Percentiles rank a stretch among this genome's conserved stretches.
Conservation (phyloP, 2,797 vertebrate genomes). For the Gouania willdenowi region DNA sequence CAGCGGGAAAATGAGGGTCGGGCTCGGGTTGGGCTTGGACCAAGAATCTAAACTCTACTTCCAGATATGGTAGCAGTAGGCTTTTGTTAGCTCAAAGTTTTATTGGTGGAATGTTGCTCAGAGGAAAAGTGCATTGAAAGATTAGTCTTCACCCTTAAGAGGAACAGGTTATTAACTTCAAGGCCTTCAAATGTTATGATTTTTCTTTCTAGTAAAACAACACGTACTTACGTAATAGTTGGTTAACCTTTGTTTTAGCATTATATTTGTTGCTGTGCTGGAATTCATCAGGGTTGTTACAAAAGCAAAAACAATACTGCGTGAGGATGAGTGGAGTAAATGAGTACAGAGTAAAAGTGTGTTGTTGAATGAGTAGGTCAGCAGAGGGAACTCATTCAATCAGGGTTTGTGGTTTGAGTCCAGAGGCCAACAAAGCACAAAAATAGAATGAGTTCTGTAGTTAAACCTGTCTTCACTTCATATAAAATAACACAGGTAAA, state of each 20-base stretch:
- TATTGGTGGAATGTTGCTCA: constrained; percentile 23
- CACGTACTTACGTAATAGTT: neutral
- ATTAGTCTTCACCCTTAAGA: no score
- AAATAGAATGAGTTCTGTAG: neutral
- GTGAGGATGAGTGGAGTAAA: constrained; percentile 14
- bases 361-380: constrained; percentile 29
- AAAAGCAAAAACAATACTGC: no score
- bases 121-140: neutral
- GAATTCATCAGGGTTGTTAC: constrained; percentile 3
- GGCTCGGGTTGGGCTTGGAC: constrained; percentile 15
- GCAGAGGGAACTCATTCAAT: constrained; percentile 33
- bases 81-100: constrained; percentile 19
- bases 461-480: constrained; percentile 4
- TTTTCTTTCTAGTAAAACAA: constrained; percentile 1
- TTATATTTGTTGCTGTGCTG: neutral
- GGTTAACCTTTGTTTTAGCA: no score
- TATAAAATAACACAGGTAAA: neutral
- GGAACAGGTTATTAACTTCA: constrained; percentile 2
- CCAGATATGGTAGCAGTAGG: no score
- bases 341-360: constrained; percentile 15
- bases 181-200: constrained; percentile 3
- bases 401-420: constrained; percentile 4
- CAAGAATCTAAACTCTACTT: no score
- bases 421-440: constrained; percentile 1
- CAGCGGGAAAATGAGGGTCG: constrained; percentile 1